Evolutionary conservation across 2,797 vertebrate species (phyloP).

Genomic region (Poecilia gillii): DNA sequence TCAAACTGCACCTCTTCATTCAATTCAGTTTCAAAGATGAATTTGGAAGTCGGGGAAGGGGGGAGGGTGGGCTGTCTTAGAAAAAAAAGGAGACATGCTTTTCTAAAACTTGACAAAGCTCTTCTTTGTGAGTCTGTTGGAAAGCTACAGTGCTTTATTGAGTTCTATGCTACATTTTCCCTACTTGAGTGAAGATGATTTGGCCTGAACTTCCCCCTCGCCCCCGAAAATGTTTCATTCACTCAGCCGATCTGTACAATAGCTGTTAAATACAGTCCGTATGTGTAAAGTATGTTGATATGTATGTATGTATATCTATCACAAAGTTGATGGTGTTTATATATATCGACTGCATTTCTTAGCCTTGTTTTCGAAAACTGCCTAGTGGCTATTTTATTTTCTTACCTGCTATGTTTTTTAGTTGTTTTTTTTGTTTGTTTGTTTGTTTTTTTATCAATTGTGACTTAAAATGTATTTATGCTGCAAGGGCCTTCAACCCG

Average conservation of each 20-base stretch:
- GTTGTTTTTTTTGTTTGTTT: slow-evolving; percentile 40
- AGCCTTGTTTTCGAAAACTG: slow-evolving; percentile 75
- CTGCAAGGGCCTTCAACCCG: slow-evolving; percentile 68
- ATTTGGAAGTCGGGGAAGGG: slow-evolving; percentile 38
- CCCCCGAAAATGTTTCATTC: slow-evolving; percentile 50
- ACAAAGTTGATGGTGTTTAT: slow-evolving; percentile 83
- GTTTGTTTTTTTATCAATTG: slow-evolving; percentile 46
- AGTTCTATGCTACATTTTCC: slow-evolving; percentile 75
- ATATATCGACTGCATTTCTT: slow-evolving; percentile 78
- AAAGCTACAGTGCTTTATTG: slow-evolving; percentile 79
- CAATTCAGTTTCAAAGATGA: slow-evolving; percentile 63
- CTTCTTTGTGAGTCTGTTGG: slow-evolving; percentile 76
- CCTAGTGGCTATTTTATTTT: slow-evolving; percentile 77
- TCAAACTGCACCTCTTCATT: slow-evolving; percentile 80
- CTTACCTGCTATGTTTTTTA: slow-evolving; percentile 69
- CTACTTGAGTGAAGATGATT: slow-evolving; percentile 66
- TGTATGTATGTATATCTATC: slow-evolving; percentile 85
- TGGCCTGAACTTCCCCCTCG: slow-evolving; percentile 50
- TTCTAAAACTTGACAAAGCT: slow-evolving; percentile 79
- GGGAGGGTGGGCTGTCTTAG: slow-evolving; percentile 16
- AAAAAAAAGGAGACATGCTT: slow-evolving; percentile 64
- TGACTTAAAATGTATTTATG: slow-evolving; percentile 73
- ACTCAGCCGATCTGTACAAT: slow-evolving; percentile 74
- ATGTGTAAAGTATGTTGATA: slow-evolving; percentile 86
- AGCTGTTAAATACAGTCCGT: slow-evolving; percentile 73